Conservation (phyloP, 2,797 vertebrate species). For the Prunella strophiata region DNA sequence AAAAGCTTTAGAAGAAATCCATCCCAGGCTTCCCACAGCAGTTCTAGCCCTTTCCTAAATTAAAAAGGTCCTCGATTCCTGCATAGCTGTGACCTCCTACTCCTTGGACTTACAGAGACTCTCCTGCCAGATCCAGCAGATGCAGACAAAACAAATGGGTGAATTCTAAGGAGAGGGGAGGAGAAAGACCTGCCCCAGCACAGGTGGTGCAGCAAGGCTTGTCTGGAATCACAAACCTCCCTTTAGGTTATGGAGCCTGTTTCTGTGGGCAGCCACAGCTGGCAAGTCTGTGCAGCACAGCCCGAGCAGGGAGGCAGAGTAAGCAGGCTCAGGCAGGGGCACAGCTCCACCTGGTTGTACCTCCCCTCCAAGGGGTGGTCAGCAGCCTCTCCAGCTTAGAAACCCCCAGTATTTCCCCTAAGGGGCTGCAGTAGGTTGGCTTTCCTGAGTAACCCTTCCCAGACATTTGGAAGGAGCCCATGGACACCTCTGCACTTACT, state of each 20-base stretch:
- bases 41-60: not conserved
- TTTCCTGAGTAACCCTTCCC: not conserved
- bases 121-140: not conserved
- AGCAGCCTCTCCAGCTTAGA: not conserved
- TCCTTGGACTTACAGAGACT: not conserved
- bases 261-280: constrained; percentile 9
- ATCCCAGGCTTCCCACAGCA: not conserved
- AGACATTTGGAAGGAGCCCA: not conserved
- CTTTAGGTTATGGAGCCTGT: not conserved
- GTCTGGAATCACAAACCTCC: not conserved
- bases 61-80: not conserved
- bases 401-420: not conserved
- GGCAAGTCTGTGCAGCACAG: not conserved
- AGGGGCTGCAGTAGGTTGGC: not conserved
- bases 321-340: not conserved
- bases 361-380: not conserved
- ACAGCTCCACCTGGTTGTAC: not conserved
- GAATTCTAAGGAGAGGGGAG: not conserved
- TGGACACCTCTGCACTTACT: not conserved
- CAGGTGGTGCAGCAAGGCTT: constrained; percentile 1
- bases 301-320: not conserved
- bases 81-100: not conserved
- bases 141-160: not conserved
- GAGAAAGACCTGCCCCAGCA: not conserved
- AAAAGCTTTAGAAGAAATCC: not conserved